Base-by-base conservation (phyloP, 2,797 vertebrate species). In the Semaprochilodus insignis region DNA sequence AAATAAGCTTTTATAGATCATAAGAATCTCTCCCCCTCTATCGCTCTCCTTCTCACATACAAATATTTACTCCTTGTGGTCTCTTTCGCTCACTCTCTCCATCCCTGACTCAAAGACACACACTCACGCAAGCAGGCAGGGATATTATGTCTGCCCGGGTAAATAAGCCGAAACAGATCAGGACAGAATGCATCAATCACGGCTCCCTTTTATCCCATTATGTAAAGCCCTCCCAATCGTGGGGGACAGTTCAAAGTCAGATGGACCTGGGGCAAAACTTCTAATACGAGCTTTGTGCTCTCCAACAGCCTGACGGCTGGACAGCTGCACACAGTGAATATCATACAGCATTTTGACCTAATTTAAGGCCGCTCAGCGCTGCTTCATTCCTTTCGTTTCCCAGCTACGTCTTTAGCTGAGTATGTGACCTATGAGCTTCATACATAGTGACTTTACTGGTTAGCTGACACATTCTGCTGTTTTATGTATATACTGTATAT, bases 111-210 rank as follows among this genome's bases (percentile, higher is more conserved):
- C 59, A 86, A 57, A 31, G 25, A 80, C 48, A 71, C 66, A 74
- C 78, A 74, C 74, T 51, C 79, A 44, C 34, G 54, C 57, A 66
- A 21, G 55, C 44, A 63, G 16, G 77, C 57, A 21, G 52, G 55
- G 65, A 71, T 75, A 81, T 84, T 63, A 83, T 85, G 82, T 80
- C 83, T 74, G 81, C 40, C 73, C 57, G 75, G 78, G 85, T 89
- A 88, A 91, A 93, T 89, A 88, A 91, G 85, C 48, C 85, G 85
- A 87, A 89, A 84, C 81, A 80, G 79, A 84, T 83, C 70, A 86
- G 74, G 85, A 88, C 85, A 88, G 87, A 86, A 72, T 81, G 74
- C 88, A 92, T 93, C 91, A 90, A 90, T 93, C 92, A 89, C 72
- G 52, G 74, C 77, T 87, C 75, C 51, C 83, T 75, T 81, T 77